Conservation (phyloP, 2,888 invertebrate species). For the Drymonia ruficornis region DNA sequence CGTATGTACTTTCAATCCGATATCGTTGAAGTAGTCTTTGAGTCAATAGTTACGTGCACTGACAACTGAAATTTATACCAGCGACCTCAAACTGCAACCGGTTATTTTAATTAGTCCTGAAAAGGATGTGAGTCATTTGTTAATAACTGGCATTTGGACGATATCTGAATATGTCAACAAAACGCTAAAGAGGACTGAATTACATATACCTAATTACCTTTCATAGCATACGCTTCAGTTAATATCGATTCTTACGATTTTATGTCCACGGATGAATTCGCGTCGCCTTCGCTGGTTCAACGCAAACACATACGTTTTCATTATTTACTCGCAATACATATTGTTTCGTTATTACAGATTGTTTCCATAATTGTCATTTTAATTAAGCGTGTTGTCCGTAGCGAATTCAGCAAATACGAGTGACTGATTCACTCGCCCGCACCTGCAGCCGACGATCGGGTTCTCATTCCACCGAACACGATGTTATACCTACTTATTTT, state of each 20-base stretch:
- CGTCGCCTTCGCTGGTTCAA: not conserved
- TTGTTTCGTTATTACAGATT: constrained; percentile 12
- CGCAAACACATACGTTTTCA: not conserved
- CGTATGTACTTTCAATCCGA: not conserved
- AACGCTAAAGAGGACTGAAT: not conserved
- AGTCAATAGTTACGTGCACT: not conserved
- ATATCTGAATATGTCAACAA: not conserved
- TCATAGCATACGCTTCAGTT: not conserved
- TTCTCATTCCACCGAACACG: constrained; percentile 58
- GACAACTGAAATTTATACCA: not conserved
- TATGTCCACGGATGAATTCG: not conserved
- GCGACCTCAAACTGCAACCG: not conserved
- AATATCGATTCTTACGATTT: too few species aligned
- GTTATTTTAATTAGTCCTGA: constrained; percentile 2
- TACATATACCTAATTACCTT: not conserved
- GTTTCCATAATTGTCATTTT: constrained; percentile 19
- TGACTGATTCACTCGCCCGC: constrained; percentile 51
- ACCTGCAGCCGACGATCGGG: constrained; percentile 51
- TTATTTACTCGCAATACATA: constrained; percentile 9
- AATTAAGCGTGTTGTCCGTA: constrained; percentile 17
- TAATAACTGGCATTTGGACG: not conserved
- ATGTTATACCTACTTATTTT: constrained; percentile 72
- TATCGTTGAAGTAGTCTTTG: too few species aligned
- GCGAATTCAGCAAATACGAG: constrained; percentile 28
- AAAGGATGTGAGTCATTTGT: not conserved